Evolutionary conservation across 2,888 invertebrate genomes (phyloP).

Genomic region (Scrobipalpa costella): DNA sequence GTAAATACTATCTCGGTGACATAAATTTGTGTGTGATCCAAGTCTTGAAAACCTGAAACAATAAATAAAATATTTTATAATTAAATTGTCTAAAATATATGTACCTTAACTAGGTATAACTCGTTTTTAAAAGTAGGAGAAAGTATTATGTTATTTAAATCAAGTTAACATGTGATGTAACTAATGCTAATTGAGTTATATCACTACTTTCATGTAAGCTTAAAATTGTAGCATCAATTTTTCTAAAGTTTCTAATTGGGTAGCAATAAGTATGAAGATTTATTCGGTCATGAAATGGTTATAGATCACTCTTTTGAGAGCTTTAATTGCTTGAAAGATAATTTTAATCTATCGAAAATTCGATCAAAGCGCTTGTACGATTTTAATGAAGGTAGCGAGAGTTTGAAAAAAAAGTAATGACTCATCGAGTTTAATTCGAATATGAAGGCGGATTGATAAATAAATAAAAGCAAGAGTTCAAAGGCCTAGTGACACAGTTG

Average conservation of each 20-base stretch:
- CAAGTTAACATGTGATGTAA: conserved; percentile 10
- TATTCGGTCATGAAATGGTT: neutral
- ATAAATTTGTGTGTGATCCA: conserved; percentile 63
- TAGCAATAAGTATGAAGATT: neutral
- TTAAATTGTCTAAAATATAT: neutral
- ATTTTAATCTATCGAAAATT: conserved; percentile 8
- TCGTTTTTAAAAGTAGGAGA: neutral
- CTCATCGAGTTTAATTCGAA: conserved; percentile 15
- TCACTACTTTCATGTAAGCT: conserved; percentile 15
- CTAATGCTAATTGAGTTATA: conserved; percentile 7
- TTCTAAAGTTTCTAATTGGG: neutral
- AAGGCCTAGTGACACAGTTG: conserved; percentile 32
- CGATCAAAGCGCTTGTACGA: neutral
- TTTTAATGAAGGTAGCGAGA: conserved; percentile 4
- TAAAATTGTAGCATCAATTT: neutral
- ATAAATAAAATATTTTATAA: conserved; percentile 32
- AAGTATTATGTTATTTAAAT: conserved; percentile 9
- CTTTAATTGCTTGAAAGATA: neutral
- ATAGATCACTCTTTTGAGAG: neutral
- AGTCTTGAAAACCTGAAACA: conserved; percentile 70
- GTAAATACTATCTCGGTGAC: conserved; percentile 61
- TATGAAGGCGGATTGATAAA: conserved; percentile 7
- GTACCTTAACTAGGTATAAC: neutral
- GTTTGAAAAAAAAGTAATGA: conserved; percentile 3
- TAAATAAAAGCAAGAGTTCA: conserved; percentile 34